Evolutionary conservation across 2,113 vertebrate genomes (phyloP).

Genomic region (Callipepla californica): DNA sequence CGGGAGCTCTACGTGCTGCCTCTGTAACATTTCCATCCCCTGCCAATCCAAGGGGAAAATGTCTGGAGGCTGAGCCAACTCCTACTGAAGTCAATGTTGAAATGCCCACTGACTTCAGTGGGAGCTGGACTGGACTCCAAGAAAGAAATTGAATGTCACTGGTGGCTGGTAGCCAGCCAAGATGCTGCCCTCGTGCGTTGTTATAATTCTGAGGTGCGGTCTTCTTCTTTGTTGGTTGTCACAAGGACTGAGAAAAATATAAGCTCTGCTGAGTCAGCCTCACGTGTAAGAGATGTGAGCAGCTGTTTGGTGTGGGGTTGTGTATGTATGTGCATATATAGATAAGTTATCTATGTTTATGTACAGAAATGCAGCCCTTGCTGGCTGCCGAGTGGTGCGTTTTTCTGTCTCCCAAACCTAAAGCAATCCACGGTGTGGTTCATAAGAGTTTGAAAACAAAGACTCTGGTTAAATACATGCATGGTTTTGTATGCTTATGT

Average conservation of each 20-base stretch:
- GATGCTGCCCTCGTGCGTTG: background rate
- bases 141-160: constrained; percentile 53
- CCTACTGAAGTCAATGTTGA: constrained; percentile 13
- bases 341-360: rapidly evolving
- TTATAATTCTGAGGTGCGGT: background rate
- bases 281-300: background rate
- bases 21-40: constrained; percentile 33
- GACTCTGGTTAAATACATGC: background rate
- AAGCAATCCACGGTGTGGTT: background rate
- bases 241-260: background rate
- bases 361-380: background rate
- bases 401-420: background rate
- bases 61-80: constrained; percentile 50
- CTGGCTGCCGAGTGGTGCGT: background rate
- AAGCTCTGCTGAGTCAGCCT: background rate
- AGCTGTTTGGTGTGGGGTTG: background rate
- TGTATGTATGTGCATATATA: rapidly evolving
- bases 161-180: constrained; percentile 28
- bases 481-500: background rate
- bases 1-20: background rate
- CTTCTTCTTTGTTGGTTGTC: background rate
- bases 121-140: constrained; percentile 34
- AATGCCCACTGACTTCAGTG: constrained; percentile 27
- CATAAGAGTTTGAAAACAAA: background rate
- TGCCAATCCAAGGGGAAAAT: constrained; percentile 63